Evolutionary conservation across 1,140 invertebrate species (phyloP).

Genomic region (Lordiphosa stackelbergi): DNA sequence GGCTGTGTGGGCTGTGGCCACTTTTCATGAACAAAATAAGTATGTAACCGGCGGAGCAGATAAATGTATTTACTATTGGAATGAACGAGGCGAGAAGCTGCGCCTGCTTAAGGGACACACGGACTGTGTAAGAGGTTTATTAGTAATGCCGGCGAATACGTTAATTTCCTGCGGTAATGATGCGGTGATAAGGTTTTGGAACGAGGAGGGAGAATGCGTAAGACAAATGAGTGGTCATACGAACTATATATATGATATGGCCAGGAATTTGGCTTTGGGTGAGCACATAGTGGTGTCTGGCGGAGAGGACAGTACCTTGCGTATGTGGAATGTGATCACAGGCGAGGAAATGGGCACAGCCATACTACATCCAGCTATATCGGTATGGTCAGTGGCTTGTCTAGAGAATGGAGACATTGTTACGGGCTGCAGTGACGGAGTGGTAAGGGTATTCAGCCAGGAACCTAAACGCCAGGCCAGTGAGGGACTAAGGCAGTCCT

Average conservation of each 20-base stretch:
- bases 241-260: conserved; percentile 85
- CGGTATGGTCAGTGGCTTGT: conserved; percentile 91
- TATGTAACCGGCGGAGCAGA: conserved; percentile 94
- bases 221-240: conserved; percentile 88
- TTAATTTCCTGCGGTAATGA: conserved; percentile 96
- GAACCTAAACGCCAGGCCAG: conserved; percentile 83
- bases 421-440: conserved; percentile 91
- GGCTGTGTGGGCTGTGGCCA: conserved; percentile 92
- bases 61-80: conserved; percentile 92
- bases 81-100: conserved; percentile 78
- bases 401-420: conserved; percentile 93
- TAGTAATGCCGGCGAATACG: conserved; percentile 82
- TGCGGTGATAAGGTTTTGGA: conserved; percentile 90
- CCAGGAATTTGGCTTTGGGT: conserved; percentile 79
- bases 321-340: conserved; percentile 85
- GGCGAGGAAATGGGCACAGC: conserved; percentile 79
- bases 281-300: conserved; percentile 84
- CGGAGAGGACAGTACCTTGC: conserved; percentile 92
- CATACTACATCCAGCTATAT: conserved; percentile 88
- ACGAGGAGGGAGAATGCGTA: conserved; percentile 86
- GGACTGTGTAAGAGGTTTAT: conserved; percentile 92
- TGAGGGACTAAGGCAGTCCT: conserved; percentile 81
- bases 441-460: conserved; percentile 90
- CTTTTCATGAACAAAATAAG: conserved; percentile 78
- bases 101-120: conserved; percentile 84